Conservation (phyloP, 1,140 invertebrate species). For the Camponotus vicinus region DNA sequence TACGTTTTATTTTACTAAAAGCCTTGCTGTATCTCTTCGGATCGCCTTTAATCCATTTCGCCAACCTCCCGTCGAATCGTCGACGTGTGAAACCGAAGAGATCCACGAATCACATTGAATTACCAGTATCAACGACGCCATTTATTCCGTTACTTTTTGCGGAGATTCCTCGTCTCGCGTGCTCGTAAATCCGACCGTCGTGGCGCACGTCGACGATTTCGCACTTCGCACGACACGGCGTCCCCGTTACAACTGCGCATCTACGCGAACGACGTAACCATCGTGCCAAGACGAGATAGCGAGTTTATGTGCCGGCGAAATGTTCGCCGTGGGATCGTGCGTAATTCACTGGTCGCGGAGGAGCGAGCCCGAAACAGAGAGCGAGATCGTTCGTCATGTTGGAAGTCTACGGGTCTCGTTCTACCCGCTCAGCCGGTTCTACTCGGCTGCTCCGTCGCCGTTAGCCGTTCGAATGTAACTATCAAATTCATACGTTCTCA, state of each 20-base stretch:
- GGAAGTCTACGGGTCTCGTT: conserved; percentile 29
- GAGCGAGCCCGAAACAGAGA: conserved; percentile 37
- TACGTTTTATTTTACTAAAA: background rate
- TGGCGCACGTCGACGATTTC: conserved; percentile 66
- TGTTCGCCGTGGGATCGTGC: conserved; percentile 49
- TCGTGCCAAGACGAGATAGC: conserved; percentile 56
- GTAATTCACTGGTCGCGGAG: conserved; percentile 56
- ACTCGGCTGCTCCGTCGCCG: background rate
- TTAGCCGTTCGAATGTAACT: conserved; percentile 27
- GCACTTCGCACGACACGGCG: conserved; percentile 52
- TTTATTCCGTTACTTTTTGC: conserved; percentile 64
- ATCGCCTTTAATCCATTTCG: conserved; percentile 16
- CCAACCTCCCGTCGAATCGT: background rate
- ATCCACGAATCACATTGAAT: conserved; percentile 63
- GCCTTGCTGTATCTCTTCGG: background rate
- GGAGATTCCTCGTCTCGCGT: conserved; percentile 40
- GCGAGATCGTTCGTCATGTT: conserved; percentile 43
- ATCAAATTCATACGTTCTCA: conserved; percentile 45
- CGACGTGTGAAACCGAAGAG: conserved; percentile 1
- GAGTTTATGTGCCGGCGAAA: conserved; percentile 57
- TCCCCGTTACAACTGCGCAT: conserved; percentile 46
- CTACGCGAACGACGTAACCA: conserved; percentile 34
- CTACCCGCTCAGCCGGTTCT: conserved; percentile 13
- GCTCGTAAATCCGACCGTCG: conserved; percentile 67
- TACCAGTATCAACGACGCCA: conserved; percentile 38